Evolutionary conservation across 2,888 invertebrate genomes (phyloP).

Genomic region (Exocentrus adspersus): DNA sequence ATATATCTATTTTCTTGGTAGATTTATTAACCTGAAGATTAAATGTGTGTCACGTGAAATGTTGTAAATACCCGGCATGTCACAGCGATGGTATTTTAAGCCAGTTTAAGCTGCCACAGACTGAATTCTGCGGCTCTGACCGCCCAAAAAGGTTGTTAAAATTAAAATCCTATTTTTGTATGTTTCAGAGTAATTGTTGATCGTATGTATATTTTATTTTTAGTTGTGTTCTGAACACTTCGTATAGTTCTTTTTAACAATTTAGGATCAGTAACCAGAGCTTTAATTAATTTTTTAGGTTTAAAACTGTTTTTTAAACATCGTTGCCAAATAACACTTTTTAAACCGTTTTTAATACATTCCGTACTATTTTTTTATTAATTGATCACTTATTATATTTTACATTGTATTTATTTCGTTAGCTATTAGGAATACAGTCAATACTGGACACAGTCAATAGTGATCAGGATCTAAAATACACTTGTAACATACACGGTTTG

Average conservation of each 20-base stretch:
- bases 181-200: conserved; percentile 54
- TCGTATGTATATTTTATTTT: conserved; percentile 60
- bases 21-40: conserved; percentile 24
- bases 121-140: conserved; percentile 46
- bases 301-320: conserved; percentile 54
- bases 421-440: conserved; percentile 35
- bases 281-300: conserved; percentile 61
- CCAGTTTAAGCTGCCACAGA: conserved; percentile 52
- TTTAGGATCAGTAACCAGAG: conserved; percentile 59
- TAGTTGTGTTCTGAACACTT: conserved; percentile 53
- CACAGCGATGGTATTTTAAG: conserved; percentile 27
- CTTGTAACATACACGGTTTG: conserved; percentile 16
- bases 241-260: conserved; percentile 51
- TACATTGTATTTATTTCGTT: conserved; percentile 39
- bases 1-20: conserved; percentile 19
- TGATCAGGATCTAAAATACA: conserved; percentile 19
- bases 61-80: conserved; percentile 21
- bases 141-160: conserved; percentile 38
- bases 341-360: conserved; percentile 58
- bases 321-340: conserved; percentile 66
- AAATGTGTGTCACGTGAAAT: conserved; percentile 19
- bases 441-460: conserved; percentile 51
- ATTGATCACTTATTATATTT: conserved; percentile 43
- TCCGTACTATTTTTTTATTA: conserved; percentile 61
- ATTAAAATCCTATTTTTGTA: conserved; percentile 61